Evolutionary conservation across 2,888 invertebrate species (phyloP).

Genomic region (Melipona beecheii): DNA sequence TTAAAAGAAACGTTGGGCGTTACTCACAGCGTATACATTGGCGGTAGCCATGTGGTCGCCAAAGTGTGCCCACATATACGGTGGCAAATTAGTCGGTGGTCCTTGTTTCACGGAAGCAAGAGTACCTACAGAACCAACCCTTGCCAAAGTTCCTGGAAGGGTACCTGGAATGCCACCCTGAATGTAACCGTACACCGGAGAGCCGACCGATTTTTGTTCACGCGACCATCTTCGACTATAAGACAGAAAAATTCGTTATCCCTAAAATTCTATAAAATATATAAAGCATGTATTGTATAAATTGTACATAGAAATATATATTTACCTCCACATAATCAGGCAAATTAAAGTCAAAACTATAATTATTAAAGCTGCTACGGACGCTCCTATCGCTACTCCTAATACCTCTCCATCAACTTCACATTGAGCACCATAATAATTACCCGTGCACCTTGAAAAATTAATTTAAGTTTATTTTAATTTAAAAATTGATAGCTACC

Average conservation of each 20-base stretch:
- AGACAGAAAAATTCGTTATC: slow-evolving; percentile 32
- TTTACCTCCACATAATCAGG: slow-evolving; percentile 95
- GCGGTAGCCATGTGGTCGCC: slow-evolving; percentile 95
- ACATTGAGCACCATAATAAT: slow-evolving; percentile 94
- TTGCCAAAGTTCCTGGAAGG: slow-evolving; percentile 79
- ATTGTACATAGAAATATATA: neutral
- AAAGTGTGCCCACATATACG: slow-evolving; percentile 92
- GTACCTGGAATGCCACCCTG: slow-evolving; percentile 85
- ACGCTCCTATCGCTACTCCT: slow-evolving; percentile 95
- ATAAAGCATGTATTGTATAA: neutral
- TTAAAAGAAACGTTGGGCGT: neutral
- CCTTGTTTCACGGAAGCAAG: slow-evolving; percentile 82
- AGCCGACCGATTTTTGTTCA: slow-evolving; percentile 93
- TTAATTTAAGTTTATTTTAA: too few relatives aligned
- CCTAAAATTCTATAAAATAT: neutral
- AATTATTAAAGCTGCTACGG: slow-evolving; percentile 94
- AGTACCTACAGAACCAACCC: slow-evolving; percentile 82
- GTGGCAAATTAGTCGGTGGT: slow-evolving; percentile 85
- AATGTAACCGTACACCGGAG: slow-evolving; percentile 95
- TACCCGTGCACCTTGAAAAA: slow-evolving; percentile 89
- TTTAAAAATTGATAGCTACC: too few relatives aligned
- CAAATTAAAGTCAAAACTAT: slow-evolving; percentile 94
- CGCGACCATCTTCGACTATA: slow-evolving; percentile 94
- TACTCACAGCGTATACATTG: slow-evolving; percentile 92
- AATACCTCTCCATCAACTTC: slow-evolving; percentile 96